These are phyloP conservation scores for Sipha maydis DNA, from an alignment of 2,888 invertebrate genomes.

Conservation along the genomic window DNA sequence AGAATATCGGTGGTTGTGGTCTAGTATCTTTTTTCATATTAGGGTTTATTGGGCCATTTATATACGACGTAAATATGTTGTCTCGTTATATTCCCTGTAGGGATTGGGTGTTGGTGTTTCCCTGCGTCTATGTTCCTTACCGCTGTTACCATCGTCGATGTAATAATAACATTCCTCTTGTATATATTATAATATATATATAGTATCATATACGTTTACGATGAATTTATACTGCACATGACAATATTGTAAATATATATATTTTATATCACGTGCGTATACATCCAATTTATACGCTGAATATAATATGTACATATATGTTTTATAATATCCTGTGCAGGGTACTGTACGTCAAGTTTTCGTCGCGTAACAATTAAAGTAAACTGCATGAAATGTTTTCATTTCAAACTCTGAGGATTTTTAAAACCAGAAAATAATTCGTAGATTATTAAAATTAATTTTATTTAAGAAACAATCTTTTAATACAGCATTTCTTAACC, in stretches of 20 bases:
- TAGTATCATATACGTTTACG: neutral
- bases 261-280: neutral
- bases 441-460: too few species aligned
- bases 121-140: neutral
- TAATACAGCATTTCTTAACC: too few species aligned
- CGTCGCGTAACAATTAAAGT: too few species aligned
- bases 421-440: too few species aligned
- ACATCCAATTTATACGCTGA: neutral
- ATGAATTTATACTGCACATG: neutral
- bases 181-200: conserved; percentile 24
- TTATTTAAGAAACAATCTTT: too few species aligned
- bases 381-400: too few species aligned
- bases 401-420: too few species aligned
- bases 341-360: too few species aligned
- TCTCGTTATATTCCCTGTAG: conserved; percentile 58
- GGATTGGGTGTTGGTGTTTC: conserved; percentile 56
- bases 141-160: neutral
- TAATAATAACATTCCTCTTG: conserved; percentile 41
- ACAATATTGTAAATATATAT: neutral
- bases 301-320: neutral
- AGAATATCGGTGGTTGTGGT: neutral
- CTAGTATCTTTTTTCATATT: conserved; percentile 54
- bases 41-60: conserved; percentile 60
- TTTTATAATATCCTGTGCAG: neutral
- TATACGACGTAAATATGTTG: conserved; percentile 61